phyloP scores from a whole-genome alignment of 2,888 invertebrate genomes.

The Sesia apiformis region DNA sequence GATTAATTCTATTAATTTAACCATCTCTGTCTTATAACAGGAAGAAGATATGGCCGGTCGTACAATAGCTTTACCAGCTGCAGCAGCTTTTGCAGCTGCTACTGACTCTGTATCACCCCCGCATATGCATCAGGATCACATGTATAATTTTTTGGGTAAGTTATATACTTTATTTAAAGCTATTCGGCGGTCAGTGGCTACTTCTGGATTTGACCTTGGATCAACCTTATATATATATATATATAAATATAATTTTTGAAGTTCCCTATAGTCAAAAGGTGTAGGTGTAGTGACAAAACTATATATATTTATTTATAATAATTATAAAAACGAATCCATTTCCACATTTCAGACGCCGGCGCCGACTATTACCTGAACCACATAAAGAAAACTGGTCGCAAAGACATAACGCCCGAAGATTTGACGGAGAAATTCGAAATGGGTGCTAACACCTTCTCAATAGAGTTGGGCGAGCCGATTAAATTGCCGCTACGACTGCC shows the following conservation, averaged over 20 bases:
- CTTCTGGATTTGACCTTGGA: too few species aligned
- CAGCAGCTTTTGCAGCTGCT: conserved; percentile 53
- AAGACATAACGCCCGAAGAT: conserved; percentile 41
- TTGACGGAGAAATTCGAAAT: conserved; percentile 57
- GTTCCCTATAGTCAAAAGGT: too few species aligned
- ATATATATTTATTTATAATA: too few species aligned
- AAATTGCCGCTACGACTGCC: conserved; percentile 48
- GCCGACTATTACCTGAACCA: conserved; percentile 53
- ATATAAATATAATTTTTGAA: too few species aligned
- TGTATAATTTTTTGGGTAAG: conserved; percentile 55
- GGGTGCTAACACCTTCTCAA: conserved; percentile 62
- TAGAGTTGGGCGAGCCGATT: conserved; percentile 46
- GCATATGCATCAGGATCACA: conserved; percentile 63
- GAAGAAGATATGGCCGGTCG: conserved; percentile 52
- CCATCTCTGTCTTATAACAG: conserved; percentile 14
- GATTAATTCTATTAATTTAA: too few species aligned
- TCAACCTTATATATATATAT: too few species aligned
- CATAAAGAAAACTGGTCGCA: conserved; percentile 49
- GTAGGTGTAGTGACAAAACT: too few species aligned
- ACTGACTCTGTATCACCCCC: conserved; percentile 46
- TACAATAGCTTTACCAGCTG: conserved; percentile 43
- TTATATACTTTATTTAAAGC: not conserved
- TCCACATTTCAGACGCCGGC: conserved; percentile 40
- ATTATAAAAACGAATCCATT: not conserved
- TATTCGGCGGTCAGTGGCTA: too few species aligned